phyloP scores from a whole-genome alignment of 1,140 invertebrate genomes.

The Reticulitermes speratus region DNA sequence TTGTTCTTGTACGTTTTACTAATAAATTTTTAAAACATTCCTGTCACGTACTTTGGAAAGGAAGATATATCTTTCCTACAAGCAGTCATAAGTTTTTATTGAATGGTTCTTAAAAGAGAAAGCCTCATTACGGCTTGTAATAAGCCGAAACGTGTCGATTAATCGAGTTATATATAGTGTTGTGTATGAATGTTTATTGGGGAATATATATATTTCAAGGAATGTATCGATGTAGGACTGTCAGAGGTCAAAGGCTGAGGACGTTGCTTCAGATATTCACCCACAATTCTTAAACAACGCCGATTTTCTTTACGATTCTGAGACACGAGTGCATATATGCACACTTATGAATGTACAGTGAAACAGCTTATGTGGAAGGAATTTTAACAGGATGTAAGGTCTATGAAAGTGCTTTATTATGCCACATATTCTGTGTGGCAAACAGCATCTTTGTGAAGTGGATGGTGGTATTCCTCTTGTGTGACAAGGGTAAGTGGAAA shows the following conservation, averaged over 20 bases:
- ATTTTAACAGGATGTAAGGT: neutral
- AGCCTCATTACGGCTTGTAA: too few species aligned
- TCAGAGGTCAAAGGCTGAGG: neutral
- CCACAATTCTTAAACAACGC: too few species aligned
- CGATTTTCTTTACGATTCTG: neutral
- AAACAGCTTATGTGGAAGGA: neutral
- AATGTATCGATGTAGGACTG: neutral
- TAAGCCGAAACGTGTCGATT: too few species aligned
- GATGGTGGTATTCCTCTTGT: conserved; percentile 4
- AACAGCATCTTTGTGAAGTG: neutral
- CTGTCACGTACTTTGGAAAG: too few species aligned
- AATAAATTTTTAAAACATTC: too few species aligned
- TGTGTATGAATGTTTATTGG: too few species aligned
- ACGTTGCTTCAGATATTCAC: neutral
- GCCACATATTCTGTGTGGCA: neutral
- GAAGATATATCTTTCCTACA: too few species aligned
- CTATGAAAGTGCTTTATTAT: neutral
- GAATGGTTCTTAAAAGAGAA: too few species aligned
- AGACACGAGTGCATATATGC: neutral
- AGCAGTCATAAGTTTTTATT: too few species aligned
- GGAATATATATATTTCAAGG: neutral
- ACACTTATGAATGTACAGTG: neutral
- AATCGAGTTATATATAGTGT: too few species aligned
- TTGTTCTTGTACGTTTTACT: too few species aligned
- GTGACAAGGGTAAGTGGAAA: neutral